Base-by-base conservation (phyloP, 1,140 invertebrate genomes). In the Drosophila carrolli region DNA sequence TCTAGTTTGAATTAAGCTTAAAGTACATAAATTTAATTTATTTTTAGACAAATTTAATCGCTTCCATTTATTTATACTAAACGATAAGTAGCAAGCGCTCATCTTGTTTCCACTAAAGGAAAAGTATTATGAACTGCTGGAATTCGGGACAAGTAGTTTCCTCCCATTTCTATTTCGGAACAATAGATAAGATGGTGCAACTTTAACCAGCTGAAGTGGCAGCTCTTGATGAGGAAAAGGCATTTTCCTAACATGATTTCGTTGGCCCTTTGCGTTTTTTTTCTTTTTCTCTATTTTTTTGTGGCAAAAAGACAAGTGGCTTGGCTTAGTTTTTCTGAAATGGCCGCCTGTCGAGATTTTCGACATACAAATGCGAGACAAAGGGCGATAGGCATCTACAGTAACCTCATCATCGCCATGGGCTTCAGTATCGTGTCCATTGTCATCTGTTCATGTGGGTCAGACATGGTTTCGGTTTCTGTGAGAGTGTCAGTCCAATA, bases 281-380 rank as follows among this genome's bases (percentile, higher is more conserved):
- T 14, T 11, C 5, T 5, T 16, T 14, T 11, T 41, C 37, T 48
- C 23, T 23, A 23, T 41, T 50, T 19, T 5, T 35, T 16, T 38
- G 16, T 7, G 37, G n/a, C 44, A 58, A 61, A 53, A 23, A 48
- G 71, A 55, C 72, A 76, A 76, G 73, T 76, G 73, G 61, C 48
- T 75, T 75, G 72, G 73, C 54, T 58, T 71, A 43, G 43, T 71
- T 71, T 58, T 32, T 62, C 44, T 27, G 58, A 62, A 66, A 66
- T 38, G 51, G 43, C 63, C 43, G 67, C 37, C 63, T 37, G 50
- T 71, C 56, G 70, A 74, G 58, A 55, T 72, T 57, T 75, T 75
- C 71, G 51, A 65, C 73, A 75, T 47, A 66, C 43, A 75, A 75
- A 57, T 66, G 73, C 61, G 43, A 76, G 73, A 76, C 73, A 76